These are phyloP conservation scores for Sarcophaga rosellei DNA, from an alignment of 2,888 invertebrate species.

Conservation along the genomic window DNA sequence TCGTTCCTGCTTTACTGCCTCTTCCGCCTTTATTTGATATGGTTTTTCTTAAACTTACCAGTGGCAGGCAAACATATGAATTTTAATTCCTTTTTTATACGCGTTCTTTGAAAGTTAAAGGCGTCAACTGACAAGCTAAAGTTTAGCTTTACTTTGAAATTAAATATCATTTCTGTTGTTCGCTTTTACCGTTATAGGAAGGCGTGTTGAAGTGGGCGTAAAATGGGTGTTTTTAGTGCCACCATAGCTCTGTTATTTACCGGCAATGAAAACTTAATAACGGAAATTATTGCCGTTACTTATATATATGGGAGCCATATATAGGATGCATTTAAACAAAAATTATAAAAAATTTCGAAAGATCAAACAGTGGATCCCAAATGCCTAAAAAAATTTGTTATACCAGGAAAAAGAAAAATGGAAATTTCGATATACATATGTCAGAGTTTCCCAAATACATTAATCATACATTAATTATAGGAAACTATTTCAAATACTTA, in stretches of 20 bases:
- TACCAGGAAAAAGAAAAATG: too few species aligned
- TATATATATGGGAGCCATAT: neutral
- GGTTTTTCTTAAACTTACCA: conserved; percentile 3
- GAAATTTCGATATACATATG: too few species aligned
- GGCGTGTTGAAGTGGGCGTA: conserved; percentile 55
- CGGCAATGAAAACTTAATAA: conserved; percentile 60
- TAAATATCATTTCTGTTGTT: conserved; percentile 5
- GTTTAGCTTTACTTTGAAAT: neutral
- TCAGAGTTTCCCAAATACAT: too few species aligned
- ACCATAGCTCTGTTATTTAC: conserved; percentile 12
- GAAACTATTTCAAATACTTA: too few species aligned
- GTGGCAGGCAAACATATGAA: neutral
- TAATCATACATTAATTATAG: too few species aligned
- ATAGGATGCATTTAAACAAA: too few species aligned
- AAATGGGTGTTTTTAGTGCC: conserved; percentile 29
- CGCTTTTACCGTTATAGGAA: conserved; percentile 20
- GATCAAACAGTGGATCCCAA: too few species aligned
- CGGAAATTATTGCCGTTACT: conserved; percentile 35
- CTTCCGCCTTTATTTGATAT: conserved; percentile 44
- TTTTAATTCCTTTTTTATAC: conserved; percentile 27
- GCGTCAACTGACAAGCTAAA: conserved; percentile 41
- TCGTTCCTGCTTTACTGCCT: neutral
- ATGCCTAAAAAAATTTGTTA: too few species aligned
- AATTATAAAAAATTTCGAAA: too few species aligned
- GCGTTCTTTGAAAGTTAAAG: conserved; percentile 36